These are phyloP conservation scores for Phoxinus phoxinus DNA, from an alignment of 2,113 vertebrate genomes.

Conservation along the genomic window DNA sequence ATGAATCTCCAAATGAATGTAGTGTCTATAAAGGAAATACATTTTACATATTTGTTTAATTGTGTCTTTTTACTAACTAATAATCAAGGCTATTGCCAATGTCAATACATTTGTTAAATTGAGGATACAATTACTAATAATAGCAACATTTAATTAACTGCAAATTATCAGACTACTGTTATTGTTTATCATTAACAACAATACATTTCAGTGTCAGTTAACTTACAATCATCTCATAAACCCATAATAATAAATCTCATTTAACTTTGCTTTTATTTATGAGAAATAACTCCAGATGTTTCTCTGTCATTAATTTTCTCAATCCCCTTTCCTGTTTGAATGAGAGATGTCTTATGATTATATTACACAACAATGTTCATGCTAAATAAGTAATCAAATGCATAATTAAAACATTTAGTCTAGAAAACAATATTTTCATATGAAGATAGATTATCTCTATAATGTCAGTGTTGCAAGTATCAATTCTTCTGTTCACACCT, in stretches of 20 bases:
- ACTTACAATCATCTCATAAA: background rate
- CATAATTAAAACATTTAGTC: too few relatives aligned
- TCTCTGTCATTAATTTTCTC: background rate
- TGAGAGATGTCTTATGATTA: background rate
- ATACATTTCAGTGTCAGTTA: background rate
- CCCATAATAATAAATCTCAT: background rate
- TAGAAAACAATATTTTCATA: background rate
- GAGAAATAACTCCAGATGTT: background rate
- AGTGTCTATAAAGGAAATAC: background rate
- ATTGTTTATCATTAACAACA: background rate
- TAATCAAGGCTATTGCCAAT: too few relatives aligned
- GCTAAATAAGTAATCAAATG: too few relatives aligned
- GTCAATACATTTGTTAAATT: background rate
- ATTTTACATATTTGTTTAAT: background rate
- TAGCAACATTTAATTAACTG: background rate
- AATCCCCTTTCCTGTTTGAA: too few relatives aligned
- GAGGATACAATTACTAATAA: background rate
- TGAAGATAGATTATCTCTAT: background rate
- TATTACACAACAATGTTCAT: too few relatives aligned
- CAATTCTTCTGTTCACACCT: background rate
- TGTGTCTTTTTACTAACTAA: background rate
- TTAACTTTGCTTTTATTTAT: background rate
- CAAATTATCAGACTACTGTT: background rate
- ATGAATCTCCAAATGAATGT: background rate
- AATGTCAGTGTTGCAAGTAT: background rate